phyloP scores from a whole-genome alignment of 2,888 invertebrate species.

The Venusia cambrica region DNA sequence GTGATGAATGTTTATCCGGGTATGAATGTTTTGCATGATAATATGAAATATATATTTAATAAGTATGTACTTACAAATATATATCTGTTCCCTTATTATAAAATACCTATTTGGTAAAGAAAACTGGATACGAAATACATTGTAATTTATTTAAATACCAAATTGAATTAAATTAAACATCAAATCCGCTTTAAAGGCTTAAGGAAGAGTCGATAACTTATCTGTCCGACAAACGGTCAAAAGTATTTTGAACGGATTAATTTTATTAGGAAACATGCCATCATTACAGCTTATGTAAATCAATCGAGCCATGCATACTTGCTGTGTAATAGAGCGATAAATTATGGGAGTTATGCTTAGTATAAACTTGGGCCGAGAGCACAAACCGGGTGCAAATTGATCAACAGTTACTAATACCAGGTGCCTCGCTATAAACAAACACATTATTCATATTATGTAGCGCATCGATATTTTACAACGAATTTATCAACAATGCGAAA shows the following conservation, averaged over 20 bases:
- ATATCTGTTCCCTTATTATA: too few species aligned
- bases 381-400: conserved; percentile 41
- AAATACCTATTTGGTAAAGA: conserved; percentile 21
- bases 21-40: too few species aligned
- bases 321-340: conserved; percentile 64
- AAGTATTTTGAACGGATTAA: conserved; percentile 27
- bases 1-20: too few species aligned
- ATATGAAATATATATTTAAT: too few species aligned
- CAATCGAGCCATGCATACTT: conserved; percentile 47
- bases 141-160: conserved; percentile 28
- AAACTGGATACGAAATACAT: conserved; percentile 21
- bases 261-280: conserved; percentile 50
- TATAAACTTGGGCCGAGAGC: conserved; percentile 33
- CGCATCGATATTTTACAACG: conserved; percentile 12
- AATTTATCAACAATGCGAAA: conserved; percentile 19
- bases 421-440: conserved; percentile 28
- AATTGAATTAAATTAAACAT: conserved; percentile 30
- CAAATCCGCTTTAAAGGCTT: conserved; percentile 36
- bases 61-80: too few species aligned
- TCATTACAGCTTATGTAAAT: conserved; percentile 43
- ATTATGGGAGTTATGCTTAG: conserved; percentile 40
- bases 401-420: conserved; percentile 39
- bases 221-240: conserved; percentile 30
- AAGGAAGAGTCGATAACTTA: conserved; percentile 38
- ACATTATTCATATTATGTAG: conserved; percentile 18